Percentiles rank a stretch among this genome's conserved stretches.
phyloP scores from a whole-genome alignment of 2,888 invertebrate species.

The Tinea pellionella region DNA sequence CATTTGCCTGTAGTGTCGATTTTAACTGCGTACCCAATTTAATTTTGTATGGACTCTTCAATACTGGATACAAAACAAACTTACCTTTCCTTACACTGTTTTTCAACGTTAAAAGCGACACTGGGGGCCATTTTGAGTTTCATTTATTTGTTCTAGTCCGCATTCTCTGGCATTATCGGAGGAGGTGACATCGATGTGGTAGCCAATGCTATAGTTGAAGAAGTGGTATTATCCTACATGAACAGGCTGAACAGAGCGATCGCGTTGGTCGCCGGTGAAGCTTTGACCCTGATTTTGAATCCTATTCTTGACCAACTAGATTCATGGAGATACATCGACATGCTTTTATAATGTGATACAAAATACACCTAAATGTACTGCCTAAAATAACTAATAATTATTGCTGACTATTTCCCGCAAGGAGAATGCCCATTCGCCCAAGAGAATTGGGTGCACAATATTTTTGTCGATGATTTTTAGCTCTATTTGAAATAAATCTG shows the following conservation, averaged over 20 bases:
- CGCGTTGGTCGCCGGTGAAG: constrained; percentile 20
- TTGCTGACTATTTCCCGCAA: too few species aligned
- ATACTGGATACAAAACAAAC: too few species aligned
- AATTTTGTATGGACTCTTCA: too few species aligned
- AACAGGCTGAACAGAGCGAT: constrained; percentile 48
- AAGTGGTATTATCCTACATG: constrained; percentile 45
- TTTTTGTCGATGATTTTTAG: too few species aligned
- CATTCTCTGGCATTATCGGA: constrained; percentile 50
- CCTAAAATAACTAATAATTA: background rate
- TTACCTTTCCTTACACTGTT: too few species aligned
- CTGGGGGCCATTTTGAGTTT: too few species aligned
- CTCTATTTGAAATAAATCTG: too few species aligned
- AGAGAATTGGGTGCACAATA: too few species aligned
- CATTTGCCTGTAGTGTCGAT: too few species aligned
- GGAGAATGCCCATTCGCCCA: too few species aligned
- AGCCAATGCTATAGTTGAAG: constrained; percentile 47
- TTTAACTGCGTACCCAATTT: too few species aligned
- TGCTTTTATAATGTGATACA: background rate
- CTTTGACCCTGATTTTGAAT: constrained; percentile 27
- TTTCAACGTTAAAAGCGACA: too few species aligned
- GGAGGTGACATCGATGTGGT: constrained; percentile 55
- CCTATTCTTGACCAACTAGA: constrained; percentile 41
- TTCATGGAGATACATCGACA: constrained; percentile 44
- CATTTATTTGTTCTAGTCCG: constrained; percentile 30
- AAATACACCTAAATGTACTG: background rate